Base-by-base conservation (phyloP, 2,113 vertebrate species). In the Gallinago paraguaiae region DNA sequence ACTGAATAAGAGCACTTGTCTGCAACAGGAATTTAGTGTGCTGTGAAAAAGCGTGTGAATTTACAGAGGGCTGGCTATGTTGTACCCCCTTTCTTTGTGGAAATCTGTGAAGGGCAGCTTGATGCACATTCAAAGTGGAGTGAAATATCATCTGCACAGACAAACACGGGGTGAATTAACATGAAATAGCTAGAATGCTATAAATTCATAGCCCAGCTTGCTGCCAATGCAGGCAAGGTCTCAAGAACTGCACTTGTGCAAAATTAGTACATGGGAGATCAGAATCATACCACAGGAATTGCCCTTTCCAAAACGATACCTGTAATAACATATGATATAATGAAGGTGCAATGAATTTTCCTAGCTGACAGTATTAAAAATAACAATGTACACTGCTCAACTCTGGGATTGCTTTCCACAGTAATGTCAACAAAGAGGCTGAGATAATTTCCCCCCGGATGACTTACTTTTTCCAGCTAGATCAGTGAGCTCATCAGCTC, bases 391-490 rank as follows among this genome's bases (percentile, higher is more conserved):
- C 51, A 30, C 65, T 5, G 39, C 65, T 91, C 93, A 71, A 11
- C 76, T 82, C 89, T 33, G 48, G 31, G 48, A 86, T 56, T 86
- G 82, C 90, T 90, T 93, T 94, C 72, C 48, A 86, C 86, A 91
- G 90, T 80, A 95, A 93, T 87, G 94, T 95, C 93, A 96, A 95
- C 95, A 96, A 86, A 95, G 92, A 94, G 56, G 82, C 76, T 95
- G 92, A 92, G 95, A 93, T 95, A 93, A 97, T 95, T 95, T 93
- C 76, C 69, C 86, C 86, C 86, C 63, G 54, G 93, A 87, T 96
- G 95, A 97, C 95, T 94, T 95, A 95, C 16, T 94, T 97, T 95
- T 97, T 93, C 96, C 96, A 95, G 69, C 83, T 82, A 78, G 76
- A 95, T 93, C 64, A 88, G 82, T 79, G 82, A 94, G 87, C 77